Evolutionary conservation across 1,140 invertebrate species (phyloP).

Genomic region (Drosophila eugracilis): DNA sequence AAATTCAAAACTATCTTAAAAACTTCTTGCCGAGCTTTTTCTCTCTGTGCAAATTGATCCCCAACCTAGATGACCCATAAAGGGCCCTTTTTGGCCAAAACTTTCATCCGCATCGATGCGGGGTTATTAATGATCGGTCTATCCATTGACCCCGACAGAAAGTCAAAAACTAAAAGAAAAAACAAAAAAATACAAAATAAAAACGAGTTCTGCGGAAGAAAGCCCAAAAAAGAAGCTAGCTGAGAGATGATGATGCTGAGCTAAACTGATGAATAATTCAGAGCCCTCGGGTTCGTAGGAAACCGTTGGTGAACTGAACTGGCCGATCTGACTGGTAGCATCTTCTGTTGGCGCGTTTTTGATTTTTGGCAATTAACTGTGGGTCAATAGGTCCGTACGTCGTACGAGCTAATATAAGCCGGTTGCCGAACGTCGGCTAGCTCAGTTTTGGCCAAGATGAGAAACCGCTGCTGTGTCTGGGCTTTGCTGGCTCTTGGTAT

Average conservation of each 20-base stretch:
- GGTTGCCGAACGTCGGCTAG: slow-evolving; percentile 25
- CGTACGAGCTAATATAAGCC: slow-evolving; percentile 71
- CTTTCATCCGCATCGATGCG: slow-evolving; percentile 31
- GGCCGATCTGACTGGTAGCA: not conserved
- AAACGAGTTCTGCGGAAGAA: slow-evolving; percentile 34
- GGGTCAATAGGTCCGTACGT: slow-evolving; percentile 65
- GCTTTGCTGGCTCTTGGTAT: slow-evolving; percentile 35
- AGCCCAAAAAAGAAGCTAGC: slow-evolving; percentile 12
- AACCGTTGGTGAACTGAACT: slow-evolving; percentile 23
- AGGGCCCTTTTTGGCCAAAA: slow-evolving; percentile 32
- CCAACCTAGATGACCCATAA: slow-evolving; percentile 15
- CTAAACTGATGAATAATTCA: slow-evolving; percentile 74
- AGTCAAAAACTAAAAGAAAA: slow-evolving; percentile 11
- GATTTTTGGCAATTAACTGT: slow-evolving; percentile 64
- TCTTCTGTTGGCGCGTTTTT: not conserved
- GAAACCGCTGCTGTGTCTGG: slow-evolving; percentile 49
- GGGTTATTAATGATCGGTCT: slow-evolving; percentile 45
- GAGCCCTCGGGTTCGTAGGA: slow-evolving; percentile 27
- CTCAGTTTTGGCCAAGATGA: slow-evolving; percentile 64
- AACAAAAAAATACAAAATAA: not conserved
- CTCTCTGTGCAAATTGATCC: not conserved
- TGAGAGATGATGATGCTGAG: not conserved
- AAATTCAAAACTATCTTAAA: too few species aligned
- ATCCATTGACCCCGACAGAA: slow-evolving; percentile 52
- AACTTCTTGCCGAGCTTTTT: not conserved